Evolutionary conservation across 2,113 vertebrate species (phyloP).

Genomic region (Balaeniceps rex): DNA sequence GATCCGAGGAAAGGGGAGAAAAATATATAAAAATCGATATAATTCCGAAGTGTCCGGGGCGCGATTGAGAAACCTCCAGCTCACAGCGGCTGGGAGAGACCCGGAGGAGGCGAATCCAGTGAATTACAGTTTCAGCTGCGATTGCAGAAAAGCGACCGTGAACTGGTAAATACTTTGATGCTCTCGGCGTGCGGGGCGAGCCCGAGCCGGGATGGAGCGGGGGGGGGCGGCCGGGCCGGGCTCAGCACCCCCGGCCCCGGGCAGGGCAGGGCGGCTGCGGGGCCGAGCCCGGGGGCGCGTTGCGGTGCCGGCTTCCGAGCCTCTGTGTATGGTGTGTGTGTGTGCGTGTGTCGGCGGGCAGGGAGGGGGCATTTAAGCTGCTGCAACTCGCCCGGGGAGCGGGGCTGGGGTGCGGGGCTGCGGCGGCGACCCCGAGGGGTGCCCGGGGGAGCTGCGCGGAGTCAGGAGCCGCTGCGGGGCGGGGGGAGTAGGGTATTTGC

Average conservation of each 20-base stretch:
- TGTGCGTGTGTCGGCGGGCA: background rate
- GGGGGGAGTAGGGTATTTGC: background rate
- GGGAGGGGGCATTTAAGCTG: background rate
- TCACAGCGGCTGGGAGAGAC: slow-evolving; percentile 29
- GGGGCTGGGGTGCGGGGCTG: background rate
- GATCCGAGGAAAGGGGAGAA: slow-evolving; percentile 44
- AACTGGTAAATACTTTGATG: slow-evolving; percentile 77
- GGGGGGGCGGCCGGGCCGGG: background rate
- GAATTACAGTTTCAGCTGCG: slow-evolving; percentile 24
- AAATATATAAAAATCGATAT: slow-evolving; percentile 47
- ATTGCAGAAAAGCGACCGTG: slow-evolving; percentile 28
- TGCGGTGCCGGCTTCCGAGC: background rate
- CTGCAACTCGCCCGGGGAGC: background rate
- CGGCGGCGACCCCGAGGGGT: background rate
- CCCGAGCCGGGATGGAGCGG: background rate
- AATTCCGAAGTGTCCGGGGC: slow-evolving; percentile 71
- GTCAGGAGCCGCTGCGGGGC: background rate
- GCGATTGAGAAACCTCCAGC: slow-evolving; percentile 29
- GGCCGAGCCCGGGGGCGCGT: background rate
- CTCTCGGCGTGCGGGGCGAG: slow-evolving; percentile 43
- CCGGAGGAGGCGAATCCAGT: background rate
- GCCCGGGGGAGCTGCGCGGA: background rate
- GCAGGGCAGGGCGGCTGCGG: background rate
- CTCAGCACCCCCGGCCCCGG: background rate
- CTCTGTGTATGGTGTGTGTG: too few species aligned